A percentile compares a stretch with the other conserved stretches of the same genome.
Conservation (phyloP, 2,113 vertebrate species). For the Glaucomys volans region DNA sequence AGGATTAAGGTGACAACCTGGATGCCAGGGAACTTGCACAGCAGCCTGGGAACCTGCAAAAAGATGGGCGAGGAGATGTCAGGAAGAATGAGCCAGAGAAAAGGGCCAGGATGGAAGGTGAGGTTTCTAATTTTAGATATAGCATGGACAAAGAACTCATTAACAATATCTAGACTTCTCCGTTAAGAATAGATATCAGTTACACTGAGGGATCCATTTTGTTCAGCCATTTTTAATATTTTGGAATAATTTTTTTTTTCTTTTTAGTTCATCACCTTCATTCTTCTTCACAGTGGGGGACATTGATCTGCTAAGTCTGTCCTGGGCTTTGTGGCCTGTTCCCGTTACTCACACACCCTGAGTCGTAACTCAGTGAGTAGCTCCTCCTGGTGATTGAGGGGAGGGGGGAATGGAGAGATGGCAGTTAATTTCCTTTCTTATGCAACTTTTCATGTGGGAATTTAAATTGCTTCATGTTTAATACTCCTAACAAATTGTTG, state of each 20-base stretch:
- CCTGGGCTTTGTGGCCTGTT: neutral
- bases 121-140: neutral
- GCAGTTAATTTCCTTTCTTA: neutral
- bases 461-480: constrained; percentile 22
- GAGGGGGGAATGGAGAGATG: rapidly evolving
- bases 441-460: neutral
- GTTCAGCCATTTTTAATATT: neutral
- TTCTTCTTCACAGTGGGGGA: neutral
- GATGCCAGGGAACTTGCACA: neutral
- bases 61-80: neutral
- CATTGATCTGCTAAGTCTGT: neutral
- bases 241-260: neutral
- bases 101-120: neutral
- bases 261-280: neutral
- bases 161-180: neutral
- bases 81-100: neutral
- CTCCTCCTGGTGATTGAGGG: too few species aligned
- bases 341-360: neutral
- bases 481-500: neutral
- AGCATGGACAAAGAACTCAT: neutral
- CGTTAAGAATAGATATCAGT: neutral
- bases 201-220: neutral
- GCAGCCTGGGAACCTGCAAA: neutral
- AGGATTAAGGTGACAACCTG: neutral
- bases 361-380: neutral